A percentile compares a stretch with the other conserved stretches of the same genome.
Evolutionary conservation across 2,797 vertebrate genomes (phyloP).

Genomic region (Syndactyla subalaris): DNA sequence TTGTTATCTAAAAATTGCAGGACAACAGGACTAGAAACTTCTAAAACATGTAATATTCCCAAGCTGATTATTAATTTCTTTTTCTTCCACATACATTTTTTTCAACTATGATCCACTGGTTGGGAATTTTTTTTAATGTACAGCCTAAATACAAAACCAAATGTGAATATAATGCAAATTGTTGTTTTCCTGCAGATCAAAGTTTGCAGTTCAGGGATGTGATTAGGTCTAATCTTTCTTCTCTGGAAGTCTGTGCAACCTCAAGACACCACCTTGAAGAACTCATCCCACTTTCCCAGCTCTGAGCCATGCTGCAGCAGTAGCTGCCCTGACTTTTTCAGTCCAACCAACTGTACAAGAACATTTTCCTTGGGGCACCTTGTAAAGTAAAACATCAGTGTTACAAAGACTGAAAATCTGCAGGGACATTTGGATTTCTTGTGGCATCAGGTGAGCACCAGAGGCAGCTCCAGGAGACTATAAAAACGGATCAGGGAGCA

Average conservation of each 20-base stretch:
- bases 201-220: background rate
- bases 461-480: fast-evolving
- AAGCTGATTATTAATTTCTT: background rate
- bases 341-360: background rate
- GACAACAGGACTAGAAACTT: background rate
- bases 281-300: background rate
- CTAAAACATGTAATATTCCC: background rate
- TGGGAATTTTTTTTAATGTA: background rate
- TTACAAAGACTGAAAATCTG: background rate
- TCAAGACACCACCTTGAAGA: background rate
- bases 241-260: background rate
- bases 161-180: background rate
- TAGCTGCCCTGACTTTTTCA: background rate
- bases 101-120: background rate
- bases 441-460: background rate
- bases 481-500: fast-evolving
- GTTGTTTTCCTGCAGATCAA: background rate
- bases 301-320: background rate
- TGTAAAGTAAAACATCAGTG: background rate
- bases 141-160: background rate
- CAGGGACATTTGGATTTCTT: background rate
- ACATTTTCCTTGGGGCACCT: background rate
- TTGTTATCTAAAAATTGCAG: background rate
- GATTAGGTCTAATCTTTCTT: background rate
- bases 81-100: background rate